Conservation (phyloP, 2,797 vertebrate species). For the Emydoidea blandingii region DNA sequence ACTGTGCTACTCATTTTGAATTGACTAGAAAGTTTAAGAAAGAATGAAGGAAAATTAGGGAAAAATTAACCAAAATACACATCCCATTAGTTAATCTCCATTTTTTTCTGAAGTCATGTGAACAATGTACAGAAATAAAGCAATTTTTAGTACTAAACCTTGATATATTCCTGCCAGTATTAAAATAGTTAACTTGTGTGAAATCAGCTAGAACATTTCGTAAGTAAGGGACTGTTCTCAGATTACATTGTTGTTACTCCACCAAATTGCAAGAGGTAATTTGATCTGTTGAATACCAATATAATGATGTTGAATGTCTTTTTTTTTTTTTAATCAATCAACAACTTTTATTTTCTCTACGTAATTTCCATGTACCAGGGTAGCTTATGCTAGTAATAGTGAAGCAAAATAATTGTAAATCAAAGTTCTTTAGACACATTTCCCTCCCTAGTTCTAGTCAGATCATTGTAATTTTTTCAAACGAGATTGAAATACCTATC, state of each 20-base stretch:
- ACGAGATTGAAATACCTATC: slow-evolving; percentile 30
- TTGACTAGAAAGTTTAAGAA: neutral
- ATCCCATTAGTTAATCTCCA: neutral
- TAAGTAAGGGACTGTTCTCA: slow-evolving; percentile 15
- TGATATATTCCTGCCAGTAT: neutral
- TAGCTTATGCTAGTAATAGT: slow-evolving; percentile 30
- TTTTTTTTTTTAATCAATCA: neutral
- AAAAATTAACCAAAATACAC: neutral
- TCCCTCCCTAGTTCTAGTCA: slow-evolving; percentile 11
- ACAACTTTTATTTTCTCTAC: slow-evolving; percentile 26
- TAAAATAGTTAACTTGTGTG: neutral
- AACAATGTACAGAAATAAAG: neutral
- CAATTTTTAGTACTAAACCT: neutral
- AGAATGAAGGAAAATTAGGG: neutral
- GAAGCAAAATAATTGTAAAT: slow-evolving; percentile 34
- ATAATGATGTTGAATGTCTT: neutral
- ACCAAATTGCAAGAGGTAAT: slow-evolving; percentile 20
- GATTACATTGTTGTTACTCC: neutral
- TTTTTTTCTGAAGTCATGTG: neutral
- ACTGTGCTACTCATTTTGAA: neutral
- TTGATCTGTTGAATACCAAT: neutral
- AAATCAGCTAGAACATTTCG: neutral
- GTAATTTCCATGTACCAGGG: slow-evolving; percentile 51
- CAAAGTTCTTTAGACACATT: slow-evolving; percentile 26
- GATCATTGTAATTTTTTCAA: slow-evolving; percentile 30